Percentiles rank a stretch among this genome's conserved stretches.
Evolutionary conservation across 2,113 vertebrate species (phyloP).

Genomic region (Megaceryle torquata): DNA sequence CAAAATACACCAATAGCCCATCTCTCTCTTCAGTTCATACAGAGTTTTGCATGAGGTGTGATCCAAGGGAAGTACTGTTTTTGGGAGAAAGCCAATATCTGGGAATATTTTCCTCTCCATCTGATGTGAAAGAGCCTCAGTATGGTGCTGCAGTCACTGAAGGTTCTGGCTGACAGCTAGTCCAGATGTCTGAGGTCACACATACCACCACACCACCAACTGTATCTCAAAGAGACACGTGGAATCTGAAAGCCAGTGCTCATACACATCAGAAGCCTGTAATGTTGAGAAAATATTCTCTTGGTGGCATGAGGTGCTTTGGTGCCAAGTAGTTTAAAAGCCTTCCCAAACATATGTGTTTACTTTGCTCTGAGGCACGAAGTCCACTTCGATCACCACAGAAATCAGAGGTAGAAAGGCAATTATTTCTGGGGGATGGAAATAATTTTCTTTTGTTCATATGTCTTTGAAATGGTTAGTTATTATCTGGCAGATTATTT

Average conservation of each 20-base stretch:
- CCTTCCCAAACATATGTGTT: background rate
- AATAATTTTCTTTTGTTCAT: background rate
- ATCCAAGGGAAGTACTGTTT: conserved; percentile 8
- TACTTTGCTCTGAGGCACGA: conserved; percentile 20
- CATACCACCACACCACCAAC: background rate
- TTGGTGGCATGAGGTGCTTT: background rate
- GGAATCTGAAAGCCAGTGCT: conserved; percentile 5
- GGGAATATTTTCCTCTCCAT: conserved; percentile 50
- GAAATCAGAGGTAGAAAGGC: background rate
- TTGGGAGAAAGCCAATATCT: conserved; percentile 1
- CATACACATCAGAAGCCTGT: background rate
- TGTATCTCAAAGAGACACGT: conserved; percentile 10
- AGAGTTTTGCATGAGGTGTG: background rate
- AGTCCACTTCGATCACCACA: background rate
- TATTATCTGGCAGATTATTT: background rate
- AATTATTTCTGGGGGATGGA: background rate
- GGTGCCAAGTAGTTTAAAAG: conserved; percentile 22
- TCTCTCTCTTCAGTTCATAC: conserved; percentile 31
- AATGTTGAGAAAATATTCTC: conserved; percentile 4
- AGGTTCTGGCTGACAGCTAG: conserved; percentile 9
- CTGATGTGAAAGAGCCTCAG: conserved; percentile 13
- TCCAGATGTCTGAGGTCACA: conserved; percentile 41
- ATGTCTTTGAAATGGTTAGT: background rate
- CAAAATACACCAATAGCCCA: background rate
- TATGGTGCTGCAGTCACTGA: background rate